phyloP scores from a whole-genome alignment of 2,888 invertebrate genomes.

The Lasioglossum pauxillum region DNA sequence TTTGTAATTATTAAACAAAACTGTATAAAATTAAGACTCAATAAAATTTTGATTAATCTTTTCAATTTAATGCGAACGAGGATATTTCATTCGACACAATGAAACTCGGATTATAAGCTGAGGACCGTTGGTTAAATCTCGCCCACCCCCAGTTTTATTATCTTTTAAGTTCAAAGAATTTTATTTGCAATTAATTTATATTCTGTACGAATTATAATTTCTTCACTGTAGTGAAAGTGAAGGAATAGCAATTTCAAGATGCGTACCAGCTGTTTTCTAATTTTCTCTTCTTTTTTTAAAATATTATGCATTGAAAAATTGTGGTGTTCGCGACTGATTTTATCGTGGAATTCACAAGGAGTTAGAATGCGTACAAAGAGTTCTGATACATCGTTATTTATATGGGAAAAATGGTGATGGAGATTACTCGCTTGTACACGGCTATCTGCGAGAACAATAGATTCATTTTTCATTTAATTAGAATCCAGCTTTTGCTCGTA shows the following conservation, averaged over 20 bases:
- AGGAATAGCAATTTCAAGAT: not conserved
- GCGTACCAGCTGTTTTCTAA: not conserved
- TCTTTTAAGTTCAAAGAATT: not conserved
- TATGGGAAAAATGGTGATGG: conserved; percentile 27
- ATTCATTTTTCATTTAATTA: conserved; percentile 52
- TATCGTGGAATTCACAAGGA: not conserved
- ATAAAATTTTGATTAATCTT: too few species aligned
- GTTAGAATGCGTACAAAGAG: conserved; percentile 20
- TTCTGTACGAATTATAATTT: not conserved
- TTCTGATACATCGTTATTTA: conserved; percentile 52
- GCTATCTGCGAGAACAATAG: conserved; percentile 41
- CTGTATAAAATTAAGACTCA: too few species aligned
- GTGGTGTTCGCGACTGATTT: not conserved
- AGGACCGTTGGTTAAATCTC: too few species aligned
- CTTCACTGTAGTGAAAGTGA: not conserved
- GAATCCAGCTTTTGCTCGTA: not conserved
- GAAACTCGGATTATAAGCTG: too few species aligned
- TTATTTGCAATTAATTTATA: not conserved
- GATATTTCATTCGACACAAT: too few species aligned
- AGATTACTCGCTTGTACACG: conserved; percentile 37
- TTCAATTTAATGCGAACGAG: too few species aligned
- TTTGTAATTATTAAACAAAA: too few species aligned
- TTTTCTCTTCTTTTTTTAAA: not conserved
- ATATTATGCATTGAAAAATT: not conserved
- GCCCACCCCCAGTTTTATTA: too few species aligned